Percentiles rank a stretch among this genome's conserved stretches.
phyloP scores from a whole-genome alignment of 2,797 vertebrate genomes.

The Chloroceryle amazona region DNA sequence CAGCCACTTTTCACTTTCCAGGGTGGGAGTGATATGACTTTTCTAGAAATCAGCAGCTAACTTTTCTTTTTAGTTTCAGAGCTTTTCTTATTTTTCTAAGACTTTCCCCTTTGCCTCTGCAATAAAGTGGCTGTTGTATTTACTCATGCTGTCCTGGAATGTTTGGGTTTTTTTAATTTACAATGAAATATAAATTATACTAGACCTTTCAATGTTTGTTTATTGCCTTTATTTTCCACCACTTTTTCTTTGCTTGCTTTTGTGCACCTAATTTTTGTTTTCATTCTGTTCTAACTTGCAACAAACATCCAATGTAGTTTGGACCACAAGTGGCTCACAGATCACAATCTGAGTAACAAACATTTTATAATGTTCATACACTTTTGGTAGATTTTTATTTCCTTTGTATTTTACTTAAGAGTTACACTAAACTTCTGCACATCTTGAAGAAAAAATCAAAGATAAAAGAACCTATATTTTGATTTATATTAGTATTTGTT shows the following conservation, averaged over 20 bases:
- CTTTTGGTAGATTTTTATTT: background rate
- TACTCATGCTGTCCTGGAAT: slow-evolving; percentile 29
- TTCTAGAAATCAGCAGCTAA: background rate
- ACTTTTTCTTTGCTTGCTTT: slow-evolving; percentile 37
- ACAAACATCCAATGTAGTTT: background rate
- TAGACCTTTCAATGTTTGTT: background rate
- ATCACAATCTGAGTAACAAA: background rate
- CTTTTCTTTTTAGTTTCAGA: background rate
- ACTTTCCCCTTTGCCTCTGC: background rate
- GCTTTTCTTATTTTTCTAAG: background rate
- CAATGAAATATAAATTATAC: background rate
- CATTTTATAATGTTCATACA: background rate
- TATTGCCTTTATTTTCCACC: slow-evolving; percentile 32
- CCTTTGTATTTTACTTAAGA: background rate
- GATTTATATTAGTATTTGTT: background rate
- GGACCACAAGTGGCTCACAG: background rate
- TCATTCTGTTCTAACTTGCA: slow-evolving; percentile 9
- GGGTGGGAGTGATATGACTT: accelerated
- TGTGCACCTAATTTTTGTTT: slow-evolving; percentile 10
- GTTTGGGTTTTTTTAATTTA: slow-evolving; percentile 30
- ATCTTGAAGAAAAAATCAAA: background rate
- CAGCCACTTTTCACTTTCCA: background rate
- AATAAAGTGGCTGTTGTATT: background rate
- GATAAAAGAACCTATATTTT: background rate
- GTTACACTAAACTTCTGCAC: background rate